phyloP scores from a whole-genome alignment of 2,888 invertebrate genomes.

The Andricus quercusramuli region DNA sequence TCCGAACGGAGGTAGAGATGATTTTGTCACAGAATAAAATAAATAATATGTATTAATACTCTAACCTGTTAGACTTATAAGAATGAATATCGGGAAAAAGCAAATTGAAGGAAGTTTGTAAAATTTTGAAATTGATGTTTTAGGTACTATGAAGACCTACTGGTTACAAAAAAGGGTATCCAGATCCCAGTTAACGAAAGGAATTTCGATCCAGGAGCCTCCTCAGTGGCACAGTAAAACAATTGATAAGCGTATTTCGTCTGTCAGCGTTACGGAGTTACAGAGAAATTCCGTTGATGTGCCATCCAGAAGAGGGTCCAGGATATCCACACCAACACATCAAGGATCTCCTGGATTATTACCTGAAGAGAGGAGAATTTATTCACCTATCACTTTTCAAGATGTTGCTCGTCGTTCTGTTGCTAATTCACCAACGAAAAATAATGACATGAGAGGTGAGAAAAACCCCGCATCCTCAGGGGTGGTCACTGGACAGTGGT shows the following conservation, averaged over 20 bases:
- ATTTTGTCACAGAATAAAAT: too few species aligned
- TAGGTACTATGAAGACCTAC: slow-evolving; percentile 92
- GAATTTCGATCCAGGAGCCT: slow-evolving; percentile 70
- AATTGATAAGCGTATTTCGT: slow-evolving; percentile 73
- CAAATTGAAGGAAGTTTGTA: neutral
- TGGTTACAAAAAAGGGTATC: slow-evolving; percentile 89
- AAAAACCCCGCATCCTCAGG: slow-evolving; percentile 34
- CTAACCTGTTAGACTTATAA: too few species aligned
- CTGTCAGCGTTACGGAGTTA: slow-evolving; percentile 46
- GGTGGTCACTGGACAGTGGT: too few species aligned
- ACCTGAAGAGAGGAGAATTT: slow-evolving; percentile 85
- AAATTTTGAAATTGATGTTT: slow-evolving; percentile 45
- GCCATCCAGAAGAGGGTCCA: slow-evolving; percentile 58
- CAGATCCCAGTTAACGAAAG: slow-evolving; percentile 80
- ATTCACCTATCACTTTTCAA: slow-evolving; percentile 92
- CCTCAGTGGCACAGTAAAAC: slow-evolving; percentile 76
- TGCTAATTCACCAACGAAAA: slow-evolving; percentile 86
- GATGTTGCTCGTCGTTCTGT: slow-evolving; percentile 90
- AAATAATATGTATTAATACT: too few species aligned
- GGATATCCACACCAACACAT: slow-evolving; percentile 62
- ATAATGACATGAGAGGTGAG: slow-evolving; percentile 73
- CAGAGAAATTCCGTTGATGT: slow-evolving; percentile 52
- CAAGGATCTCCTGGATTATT: slow-evolving; percentile 66
- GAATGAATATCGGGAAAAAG: too few species aligned
- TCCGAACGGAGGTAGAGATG: too few species aligned